Conservation (phyloP, 1,140 invertebrate genomes). For the Epicauta chinensis region DNA sequence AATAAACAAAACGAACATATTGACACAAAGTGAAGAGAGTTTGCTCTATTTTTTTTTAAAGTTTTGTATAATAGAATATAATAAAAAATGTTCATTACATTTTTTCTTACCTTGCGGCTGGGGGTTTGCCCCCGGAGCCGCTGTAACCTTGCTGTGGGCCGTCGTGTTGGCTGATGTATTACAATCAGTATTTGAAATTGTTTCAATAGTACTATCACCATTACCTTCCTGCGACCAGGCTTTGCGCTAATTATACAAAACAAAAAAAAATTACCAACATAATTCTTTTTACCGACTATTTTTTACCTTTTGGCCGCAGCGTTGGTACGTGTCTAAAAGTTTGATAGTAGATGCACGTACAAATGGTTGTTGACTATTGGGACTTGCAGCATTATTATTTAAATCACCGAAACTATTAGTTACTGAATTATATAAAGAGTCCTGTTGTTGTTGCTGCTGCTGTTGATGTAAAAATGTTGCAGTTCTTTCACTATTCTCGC, state of each 20-base stretch:
- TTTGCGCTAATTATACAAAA: constrained; percentile 48
- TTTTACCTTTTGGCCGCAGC: constrained; percentile 60
- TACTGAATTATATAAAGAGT: background rate
- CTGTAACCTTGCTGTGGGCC: constrained; percentile 66
- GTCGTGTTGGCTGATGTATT: constrained; percentile 58
- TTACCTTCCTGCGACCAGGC: constrained; percentile 57
- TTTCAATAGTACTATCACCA: constrained; percentile 47
- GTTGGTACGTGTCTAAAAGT: constrained; percentile 64
- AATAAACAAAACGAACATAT: too few species aligned
- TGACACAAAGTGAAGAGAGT: too few species aligned
- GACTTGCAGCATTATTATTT: constrained; percentile 42
- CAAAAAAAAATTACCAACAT: background rate
- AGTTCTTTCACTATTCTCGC: constrained; percentile 10
- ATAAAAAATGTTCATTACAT: constrained; percentile 29
- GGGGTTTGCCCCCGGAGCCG: constrained; percentile 55
- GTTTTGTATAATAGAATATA: background rate
- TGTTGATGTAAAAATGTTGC: background rate
- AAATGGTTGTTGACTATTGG: constrained; percentile 54
- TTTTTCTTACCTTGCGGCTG: constrained; percentile 56
- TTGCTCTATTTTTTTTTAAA: constrained; percentile 1
- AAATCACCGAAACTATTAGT: constrained; percentile 1
- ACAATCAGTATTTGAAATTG: constrained; percentile 32
- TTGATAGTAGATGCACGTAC: constrained; percentile 66
- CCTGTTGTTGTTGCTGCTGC: constrained; percentile 1
- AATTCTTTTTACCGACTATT: too few species aligned